These are phyloP conservation scores for Diaphora mendica DNA, from an alignment of 2,888 invertebrate species.

Conservation along the genomic window DNA sequence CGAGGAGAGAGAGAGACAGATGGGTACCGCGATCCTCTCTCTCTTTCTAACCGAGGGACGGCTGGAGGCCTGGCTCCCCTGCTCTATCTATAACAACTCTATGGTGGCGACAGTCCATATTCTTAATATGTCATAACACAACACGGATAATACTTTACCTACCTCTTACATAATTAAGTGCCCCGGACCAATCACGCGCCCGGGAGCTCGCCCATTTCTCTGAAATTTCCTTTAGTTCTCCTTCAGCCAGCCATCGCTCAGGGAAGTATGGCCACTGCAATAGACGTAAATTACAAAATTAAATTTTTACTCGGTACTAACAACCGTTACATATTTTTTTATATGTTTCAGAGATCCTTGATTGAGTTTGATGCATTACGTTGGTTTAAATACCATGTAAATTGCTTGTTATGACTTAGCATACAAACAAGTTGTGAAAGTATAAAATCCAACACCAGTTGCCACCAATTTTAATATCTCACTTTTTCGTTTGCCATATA, in stretches of 20 bases:
- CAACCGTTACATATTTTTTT: not conserved
- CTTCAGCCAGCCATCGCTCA: constrained; percentile 78
- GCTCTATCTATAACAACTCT: no score
- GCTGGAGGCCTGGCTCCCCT: no score
- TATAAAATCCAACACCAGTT: not conserved
- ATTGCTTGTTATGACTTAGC: no score
- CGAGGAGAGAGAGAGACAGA: no score
- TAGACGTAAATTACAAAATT: constrained; percentile 9
- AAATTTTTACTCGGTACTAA: not conserved
- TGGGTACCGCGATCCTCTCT: no score
- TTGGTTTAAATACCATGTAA: not conserved
- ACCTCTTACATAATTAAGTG: constrained; percentile 81
- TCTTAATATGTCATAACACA: no score
- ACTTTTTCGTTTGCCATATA: no score
- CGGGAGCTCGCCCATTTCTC: constrained; percentile 69
- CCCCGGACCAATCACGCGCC: constrained; percentile 78
- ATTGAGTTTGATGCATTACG: no score
- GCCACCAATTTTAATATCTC: no score
- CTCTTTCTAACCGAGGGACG: no score
- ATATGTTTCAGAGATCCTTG: no score
- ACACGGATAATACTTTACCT: not conserved
- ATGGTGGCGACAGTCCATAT: no score
- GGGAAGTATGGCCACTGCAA: constrained; percentile 80
- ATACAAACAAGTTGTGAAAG: not conserved
- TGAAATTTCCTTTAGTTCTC: constrained; percentile 58